Percentiles rank a stretch among this genome's conserved stretches.
Evolutionary conservation across 2,113 vertebrate species (phyloP).

Genomic region (Passer domesticus): DNA sequence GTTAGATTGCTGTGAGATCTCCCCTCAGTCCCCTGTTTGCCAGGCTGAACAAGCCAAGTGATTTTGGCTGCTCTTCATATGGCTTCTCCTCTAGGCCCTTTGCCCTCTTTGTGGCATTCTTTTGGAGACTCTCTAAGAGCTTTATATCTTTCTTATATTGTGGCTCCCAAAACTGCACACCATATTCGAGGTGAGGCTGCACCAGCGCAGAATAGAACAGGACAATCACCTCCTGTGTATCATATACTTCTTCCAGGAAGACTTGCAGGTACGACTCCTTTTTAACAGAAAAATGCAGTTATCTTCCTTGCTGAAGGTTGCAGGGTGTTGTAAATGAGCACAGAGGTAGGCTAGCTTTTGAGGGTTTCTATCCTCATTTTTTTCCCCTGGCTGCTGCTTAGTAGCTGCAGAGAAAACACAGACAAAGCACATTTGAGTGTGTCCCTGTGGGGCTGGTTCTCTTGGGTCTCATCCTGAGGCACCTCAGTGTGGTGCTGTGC

Average conservation of each 20-base stretch:
- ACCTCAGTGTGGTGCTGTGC: neutral
- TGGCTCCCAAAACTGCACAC: neutral
- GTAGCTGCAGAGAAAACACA: neutral
- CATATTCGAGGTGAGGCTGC: neutral
- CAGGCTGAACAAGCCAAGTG: neutral
- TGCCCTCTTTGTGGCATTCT: neutral
- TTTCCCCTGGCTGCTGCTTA: neutral
- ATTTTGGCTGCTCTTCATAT: neutral
- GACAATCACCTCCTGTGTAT: neutral
- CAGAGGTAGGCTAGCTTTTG: neutral
- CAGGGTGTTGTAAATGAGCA: neutral
- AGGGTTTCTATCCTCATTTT: neutral
- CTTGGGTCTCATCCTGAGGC: neutral
- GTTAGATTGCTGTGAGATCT: neutral
- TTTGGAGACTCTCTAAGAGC: neutral
- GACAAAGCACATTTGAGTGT: neutral
- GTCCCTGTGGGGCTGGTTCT: neutral
- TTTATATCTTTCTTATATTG: neutral
- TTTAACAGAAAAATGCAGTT: neutral
- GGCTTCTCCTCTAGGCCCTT: neutral
- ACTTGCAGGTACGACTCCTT: rapidly evolving
- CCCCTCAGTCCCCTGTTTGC: neutral
- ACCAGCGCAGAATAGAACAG: neutral
- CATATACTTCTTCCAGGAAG: rapidly evolving
- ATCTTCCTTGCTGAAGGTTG: neutral